Conservation (phyloP, 2,113 vertebrate species). For the Passer montanus region DNA sequence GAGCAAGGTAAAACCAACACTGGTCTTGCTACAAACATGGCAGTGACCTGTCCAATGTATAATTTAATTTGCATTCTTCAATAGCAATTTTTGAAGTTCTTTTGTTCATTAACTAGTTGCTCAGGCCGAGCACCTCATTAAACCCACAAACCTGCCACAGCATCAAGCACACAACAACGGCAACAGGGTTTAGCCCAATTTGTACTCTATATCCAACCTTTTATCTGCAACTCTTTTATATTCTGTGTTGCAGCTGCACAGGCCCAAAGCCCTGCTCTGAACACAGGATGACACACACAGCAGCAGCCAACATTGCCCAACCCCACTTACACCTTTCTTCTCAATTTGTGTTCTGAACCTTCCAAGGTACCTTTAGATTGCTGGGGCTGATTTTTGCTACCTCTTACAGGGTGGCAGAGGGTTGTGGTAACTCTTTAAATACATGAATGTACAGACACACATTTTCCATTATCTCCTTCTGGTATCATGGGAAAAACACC, state of each 20-base stretch:
- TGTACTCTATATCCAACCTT: not conserved
- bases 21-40: not conserved
- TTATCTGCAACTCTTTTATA: not conserved
- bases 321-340: not conserved
- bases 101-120: constrained; percentile 3
- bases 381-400: not conserved
- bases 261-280: not conserved
- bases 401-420: not conserved
- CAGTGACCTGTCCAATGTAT: not conserved
- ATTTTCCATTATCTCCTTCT: not conserved
- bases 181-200: constrained; percentile 1
- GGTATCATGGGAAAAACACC: not conserved
- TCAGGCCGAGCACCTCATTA: not conserved
- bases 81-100: not conserved
- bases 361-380: not conserved
- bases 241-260: not conserved
- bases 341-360: not conserved
- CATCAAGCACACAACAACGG: not conserved
- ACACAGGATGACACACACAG: not conserved
- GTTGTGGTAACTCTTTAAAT: not conserved
- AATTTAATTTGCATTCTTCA: not conserved
- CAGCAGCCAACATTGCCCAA: not conserved
- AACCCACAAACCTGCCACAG: not conserved
- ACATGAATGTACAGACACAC: not conserved
- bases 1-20: not conserved